Base-by-base conservation (phyloP, 2,888 invertebrate genomes). In the Aporophyla lueneburgensis region DNA sequence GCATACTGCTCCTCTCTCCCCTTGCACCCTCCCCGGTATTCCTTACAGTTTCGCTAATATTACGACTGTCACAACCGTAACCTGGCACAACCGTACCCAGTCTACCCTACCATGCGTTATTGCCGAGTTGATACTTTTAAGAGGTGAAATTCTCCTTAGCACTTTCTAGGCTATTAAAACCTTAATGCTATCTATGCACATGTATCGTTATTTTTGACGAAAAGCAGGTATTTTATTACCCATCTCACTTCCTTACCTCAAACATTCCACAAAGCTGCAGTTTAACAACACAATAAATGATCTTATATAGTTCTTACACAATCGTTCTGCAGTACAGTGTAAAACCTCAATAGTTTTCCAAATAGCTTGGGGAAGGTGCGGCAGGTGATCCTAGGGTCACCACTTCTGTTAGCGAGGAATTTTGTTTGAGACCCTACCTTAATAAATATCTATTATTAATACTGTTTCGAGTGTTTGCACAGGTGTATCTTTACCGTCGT, bases 341-440 rank as follows among this genome's bases (percentile, higher is more conserved):
- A 51, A 62, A 49, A 61, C 40, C 78, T 71, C 67, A 65, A 71
- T 61, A 81, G 71, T 71, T 84, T 75, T 74, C 74, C 68, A 69
- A 83, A 85, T 74, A 68, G 49, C 77, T 74, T n/a, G n/a, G 59
- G 33, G 24, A 66, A 85, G 84, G 86, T 69, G 83, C 77, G 74
- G 68, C 76, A 72, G 76, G 72, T 49, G 63, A 49, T 16, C 33
- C 70, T 71, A 81, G 78, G 86, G 83, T 81, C 83, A 61, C 27
- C 86, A 77, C 83, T 73, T 81, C 21, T 19, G 27, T 40, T 56
- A 12, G 56, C 51, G 63, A 21, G 43, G 70, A 73, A 81, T 81
- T 73, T 71, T 49, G 65, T 81, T 73, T 49, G 51, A 73, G 81
- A 59, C 24, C 62, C 68, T 53, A 68, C 71, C 61, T 70, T 62